These are phyloP conservation scores for Drosophila ogumai DNA, from an alignment of 1,140 invertebrate genomes.

Conservation along the genomic window DNA sequence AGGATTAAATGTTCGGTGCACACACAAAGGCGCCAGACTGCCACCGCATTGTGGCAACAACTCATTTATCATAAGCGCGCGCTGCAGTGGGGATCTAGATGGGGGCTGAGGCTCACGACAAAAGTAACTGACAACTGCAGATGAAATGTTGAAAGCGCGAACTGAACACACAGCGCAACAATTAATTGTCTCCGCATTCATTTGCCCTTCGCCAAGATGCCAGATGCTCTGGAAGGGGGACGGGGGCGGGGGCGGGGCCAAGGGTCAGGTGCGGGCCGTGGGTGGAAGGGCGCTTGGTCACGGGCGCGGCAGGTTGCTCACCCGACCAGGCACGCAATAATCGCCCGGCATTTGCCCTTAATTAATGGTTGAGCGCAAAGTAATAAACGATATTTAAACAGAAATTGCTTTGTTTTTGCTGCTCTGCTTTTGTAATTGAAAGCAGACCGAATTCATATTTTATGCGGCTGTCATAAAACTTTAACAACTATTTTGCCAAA, in stretches of 20 bases:
- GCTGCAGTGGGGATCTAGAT: constrained; percentile 25
- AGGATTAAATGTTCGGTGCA: constrained; percentile 64
- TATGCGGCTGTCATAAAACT: constrained; percentile 61
- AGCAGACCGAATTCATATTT: constrained; percentile 57
- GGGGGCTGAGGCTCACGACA: constrained; percentile 37
- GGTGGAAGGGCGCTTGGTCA: constrained; percentile 13
- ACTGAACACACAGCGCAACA: constrained; percentile 77
- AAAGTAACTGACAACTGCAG: constrained; percentile 80
- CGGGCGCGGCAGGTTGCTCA: constrained; percentile 48
- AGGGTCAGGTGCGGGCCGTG: constrained; percentile 19
- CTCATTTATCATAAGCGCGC: constrained; percentile 77
- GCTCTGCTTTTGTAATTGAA: constrained; percentile 71
- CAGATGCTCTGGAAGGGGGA: constrained; percentile 24
- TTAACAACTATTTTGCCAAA: constrained; percentile 39
- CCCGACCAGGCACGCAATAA: constrained; percentile 70
- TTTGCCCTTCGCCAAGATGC: constrained; percentile 50
- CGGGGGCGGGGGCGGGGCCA: constrained; percentile 11
- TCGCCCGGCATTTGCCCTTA: constrained; percentile 74
- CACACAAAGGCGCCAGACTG: constrained; percentile 44
- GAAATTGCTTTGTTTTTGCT: constrained; percentile 67
- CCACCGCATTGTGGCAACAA: constrained; percentile 75
- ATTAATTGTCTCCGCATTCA: constrained; percentile 79
- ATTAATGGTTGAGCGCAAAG: constrained; percentile 75
- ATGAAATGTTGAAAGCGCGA: constrained; percentile 82
- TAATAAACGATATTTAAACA: constrained; percentile 69